Conservation (phyloP, 2,888 invertebrate genomes). For the Chironomus tentans region DNA sequence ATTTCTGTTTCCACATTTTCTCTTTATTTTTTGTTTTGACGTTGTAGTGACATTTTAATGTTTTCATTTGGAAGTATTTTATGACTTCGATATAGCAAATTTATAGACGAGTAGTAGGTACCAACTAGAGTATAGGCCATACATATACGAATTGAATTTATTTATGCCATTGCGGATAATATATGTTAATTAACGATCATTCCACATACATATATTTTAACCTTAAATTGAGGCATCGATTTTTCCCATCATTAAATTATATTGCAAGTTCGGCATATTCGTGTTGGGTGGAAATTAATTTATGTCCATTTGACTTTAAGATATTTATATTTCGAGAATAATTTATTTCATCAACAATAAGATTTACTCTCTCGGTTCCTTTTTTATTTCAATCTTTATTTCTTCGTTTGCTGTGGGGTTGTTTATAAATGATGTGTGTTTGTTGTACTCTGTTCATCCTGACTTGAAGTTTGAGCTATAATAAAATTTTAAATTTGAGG, state of each 20-base stretch:
- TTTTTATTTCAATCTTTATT: too few relatives aligned
- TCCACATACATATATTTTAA: neutral
- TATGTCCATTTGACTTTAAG: neutral
- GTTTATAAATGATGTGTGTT: too few relatives aligned
- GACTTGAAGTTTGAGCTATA: too few relatives aligned
- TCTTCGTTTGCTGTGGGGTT: too few relatives aligned
- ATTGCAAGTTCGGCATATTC: neutral
- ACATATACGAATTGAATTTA: neutral
- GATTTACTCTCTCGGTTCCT: too few relatives aligned
- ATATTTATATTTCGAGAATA: neutral
- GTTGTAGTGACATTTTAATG: neutral
- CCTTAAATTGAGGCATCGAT: neutral
- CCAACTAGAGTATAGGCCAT: too few relatives aligned
- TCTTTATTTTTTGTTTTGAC: neutral
- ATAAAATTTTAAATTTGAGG: too few relatives aligned
- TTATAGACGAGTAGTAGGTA: neutral
- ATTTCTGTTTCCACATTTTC: too few relatives aligned
- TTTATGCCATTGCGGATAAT: neutral
- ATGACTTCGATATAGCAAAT: neutral
- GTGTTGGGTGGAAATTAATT: neutral
- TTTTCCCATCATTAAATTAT: neutral
- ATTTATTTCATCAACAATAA: neutral
- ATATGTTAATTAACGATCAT: slow-evolving; percentile 1
- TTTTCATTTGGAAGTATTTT: neutral
- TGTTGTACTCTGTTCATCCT: too few relatives aligned